Conservation (phyloP, 2,113 vertebrate genomes). For the Amblyopsis rosae region DNA sequence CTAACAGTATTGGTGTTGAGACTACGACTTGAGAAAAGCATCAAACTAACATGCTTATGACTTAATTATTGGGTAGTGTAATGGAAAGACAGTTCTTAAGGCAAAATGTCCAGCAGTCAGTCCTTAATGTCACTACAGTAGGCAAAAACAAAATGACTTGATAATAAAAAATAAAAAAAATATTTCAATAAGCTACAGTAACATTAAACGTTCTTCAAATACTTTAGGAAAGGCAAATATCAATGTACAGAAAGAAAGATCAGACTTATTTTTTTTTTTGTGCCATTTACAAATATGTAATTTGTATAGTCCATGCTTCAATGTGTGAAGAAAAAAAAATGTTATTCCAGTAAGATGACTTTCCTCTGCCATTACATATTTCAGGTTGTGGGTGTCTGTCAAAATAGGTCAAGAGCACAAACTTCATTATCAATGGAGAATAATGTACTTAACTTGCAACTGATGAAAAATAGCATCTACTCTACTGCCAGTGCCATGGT, state of each 20-base stretch:
- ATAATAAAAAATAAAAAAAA: conserved; percentile 17
- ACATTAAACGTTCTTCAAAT: conserved; percentile 67
- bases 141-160: neutral
- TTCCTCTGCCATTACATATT: conserved; percentile 56
- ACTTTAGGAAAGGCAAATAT: conserved; percentile 48
- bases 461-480: conserved; percentile 4
- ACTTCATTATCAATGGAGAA: neutral
- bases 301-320: neutral
- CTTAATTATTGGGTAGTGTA: conserved; percentile 36
- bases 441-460: conserved; percentile 18
- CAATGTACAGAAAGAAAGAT: conserved; percentile 5
- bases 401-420: neutral
- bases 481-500: conserved; percentile 7
- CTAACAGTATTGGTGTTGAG: conserved; percentile 28
- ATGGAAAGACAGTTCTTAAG: conserved; percentile 64
- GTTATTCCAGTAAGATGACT: conserved; percentile 22
- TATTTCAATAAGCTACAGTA: conserved; percentile 14
- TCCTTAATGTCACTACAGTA: conserved; percentile 44
- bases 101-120: conserved; percentile 52
- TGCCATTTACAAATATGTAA: conserved; percentile 19
- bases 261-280: too few relatives aligned
- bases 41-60: conserved; percentile 40
- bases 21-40: conserved; percentile 23
- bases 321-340: neutral
- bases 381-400: conserved; percentile 29